Evolutionary conservation across 2,888 invertebrate genomes (phyloP), one percentile per base, ranked within the genome.

Genomic region (Teinopalpus imperialis): DNA sequence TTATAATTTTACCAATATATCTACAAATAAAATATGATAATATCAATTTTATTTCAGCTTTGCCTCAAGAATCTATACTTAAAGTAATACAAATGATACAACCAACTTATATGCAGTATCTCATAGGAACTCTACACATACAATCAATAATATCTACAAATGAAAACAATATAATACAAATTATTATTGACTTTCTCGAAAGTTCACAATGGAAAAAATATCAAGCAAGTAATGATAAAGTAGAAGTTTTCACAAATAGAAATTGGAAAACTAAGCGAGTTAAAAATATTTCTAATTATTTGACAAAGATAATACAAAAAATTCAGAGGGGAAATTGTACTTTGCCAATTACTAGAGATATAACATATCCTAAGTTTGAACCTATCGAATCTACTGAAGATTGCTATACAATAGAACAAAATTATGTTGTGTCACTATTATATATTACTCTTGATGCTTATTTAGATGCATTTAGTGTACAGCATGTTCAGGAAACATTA

Each of bases 361-460:
- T 36, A n/a, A n/a, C n/a, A 3, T 80, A 69, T 53, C 54, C 52
- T 6, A 82, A 74, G 60, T 59, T 73, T 27, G 54, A 62, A 2
- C 10, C 50, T 2, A 27, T 18, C 4, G 2, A 2, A 16, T 4
- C 20, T 10, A 27, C 32, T 18, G 35, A 41, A 36, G 35, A 37
- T 9, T 39, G 51, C 9, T 20, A 12, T n/a, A 26, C 48, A 27
- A 40, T 58, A 10, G 57, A 59, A 43, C 53, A 67, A 31, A 69
- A 61, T 51, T 59, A 74, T 58, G 47, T 81, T 14, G 56, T 79
- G n/a, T 64, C 70, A 27, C 51, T 57, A 12, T 49, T 87, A n/a
- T 85, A 72, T 43, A 59, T 74, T 12, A 69, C 77, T 16, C 53
- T 85, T 24, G 69, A 78, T 43, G 78, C 83, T n/a, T 78, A 72